Conservation (phyloP, 2,113 vertebrate genomes). For the Silurus glanis region DNA sequence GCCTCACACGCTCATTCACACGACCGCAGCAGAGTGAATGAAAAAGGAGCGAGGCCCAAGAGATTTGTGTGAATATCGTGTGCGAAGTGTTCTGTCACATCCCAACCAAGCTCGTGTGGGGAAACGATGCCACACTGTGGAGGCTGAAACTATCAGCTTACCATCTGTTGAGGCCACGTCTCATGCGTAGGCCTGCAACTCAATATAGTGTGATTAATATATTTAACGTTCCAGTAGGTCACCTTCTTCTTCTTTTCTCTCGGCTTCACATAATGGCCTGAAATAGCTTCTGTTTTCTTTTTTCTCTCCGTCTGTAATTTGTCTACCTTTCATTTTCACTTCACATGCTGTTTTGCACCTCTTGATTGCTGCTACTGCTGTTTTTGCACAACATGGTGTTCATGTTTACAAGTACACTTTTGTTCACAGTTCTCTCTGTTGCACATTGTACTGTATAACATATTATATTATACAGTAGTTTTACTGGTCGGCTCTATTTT, state of each 20-base stretch:
- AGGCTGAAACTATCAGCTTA: neutral
- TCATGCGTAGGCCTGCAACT: neutral
- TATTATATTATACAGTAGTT: too few relatives aligned
- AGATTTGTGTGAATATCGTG: neutral
- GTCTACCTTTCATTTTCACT: neutral
- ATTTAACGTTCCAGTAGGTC: neutral
- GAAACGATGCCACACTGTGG: conserved; percentile 52
- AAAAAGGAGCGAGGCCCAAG: neutral
- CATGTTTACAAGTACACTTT: too few relatives aligned
- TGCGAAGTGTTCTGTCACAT: neutral
- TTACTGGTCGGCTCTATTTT: too few relatives aligned
- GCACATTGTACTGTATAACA: too few relatives aligned
- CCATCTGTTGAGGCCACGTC: neutral
- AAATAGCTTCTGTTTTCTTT: neutral
- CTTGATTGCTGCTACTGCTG: too few relatives aligned
- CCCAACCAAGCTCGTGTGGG: conserved; percentile 15
- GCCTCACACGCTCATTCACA: neutral
- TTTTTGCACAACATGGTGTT: too few relatives aligned
- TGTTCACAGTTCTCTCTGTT: too few relatives aligned
- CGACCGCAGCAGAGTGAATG: neutral
- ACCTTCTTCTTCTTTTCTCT: neutral
- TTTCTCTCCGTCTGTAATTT: neutral
- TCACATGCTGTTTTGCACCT: too few relatives aligned
- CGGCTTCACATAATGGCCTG: neutral
- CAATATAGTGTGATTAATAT: neutral